These are phyloP conservation scores for Argyrosomus japonicus DNA, from an alignment of 2,113 vertebrate species.

Conservation along the genomic window DNA sequence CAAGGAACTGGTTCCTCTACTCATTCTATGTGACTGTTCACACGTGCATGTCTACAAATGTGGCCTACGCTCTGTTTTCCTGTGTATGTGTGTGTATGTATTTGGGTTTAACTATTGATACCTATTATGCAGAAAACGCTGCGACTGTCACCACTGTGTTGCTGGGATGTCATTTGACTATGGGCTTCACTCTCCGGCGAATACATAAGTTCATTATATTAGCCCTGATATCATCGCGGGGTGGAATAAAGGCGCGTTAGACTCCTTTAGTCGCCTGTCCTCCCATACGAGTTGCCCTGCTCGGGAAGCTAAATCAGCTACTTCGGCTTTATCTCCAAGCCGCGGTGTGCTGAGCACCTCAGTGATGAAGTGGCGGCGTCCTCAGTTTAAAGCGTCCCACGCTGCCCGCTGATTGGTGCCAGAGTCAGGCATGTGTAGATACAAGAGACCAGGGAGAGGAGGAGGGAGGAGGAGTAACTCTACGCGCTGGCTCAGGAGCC, in stretches of 20 bases:
- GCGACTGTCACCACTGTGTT: not conserved
- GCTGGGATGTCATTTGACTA: not conserved
- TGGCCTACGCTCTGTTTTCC: not conserved
- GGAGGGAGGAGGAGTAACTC: constrained; percentile 70
- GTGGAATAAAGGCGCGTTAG: constrained; percentile 4
- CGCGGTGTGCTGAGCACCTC: constrained; percentile 27
- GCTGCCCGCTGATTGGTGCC: constrained; percentile 84
- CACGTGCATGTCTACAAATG: not conserved
- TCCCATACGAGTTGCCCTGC: not conserved
- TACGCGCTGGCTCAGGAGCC: constrained; percentile 63
- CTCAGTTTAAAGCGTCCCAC: constrained; percentile 85
- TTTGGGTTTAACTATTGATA: not conserved
- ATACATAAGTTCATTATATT: constrained; percentile 3
- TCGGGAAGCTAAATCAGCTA: not conserved
- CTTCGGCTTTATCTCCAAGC: constrained; percentile 27
- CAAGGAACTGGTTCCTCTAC: not conserved
- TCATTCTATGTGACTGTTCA: constrained; percentile 4
- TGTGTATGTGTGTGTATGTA: constrained; percentile 22
- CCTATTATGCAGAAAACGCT: not conserved
- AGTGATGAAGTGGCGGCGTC: constrained; percentile 56
- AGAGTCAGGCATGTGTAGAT: constrained; percentile 77
- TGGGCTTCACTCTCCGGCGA: not conserved
- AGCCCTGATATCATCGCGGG: not conserved
- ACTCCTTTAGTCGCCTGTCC: not conserved
- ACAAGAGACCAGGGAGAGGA: constrained; percentile 60